Evolutionary conservation across 2,888 invertebrate species (phyloP), one percentile per base, ranked within the genome.

Genomic region (Aphrophora alni): DNA sequence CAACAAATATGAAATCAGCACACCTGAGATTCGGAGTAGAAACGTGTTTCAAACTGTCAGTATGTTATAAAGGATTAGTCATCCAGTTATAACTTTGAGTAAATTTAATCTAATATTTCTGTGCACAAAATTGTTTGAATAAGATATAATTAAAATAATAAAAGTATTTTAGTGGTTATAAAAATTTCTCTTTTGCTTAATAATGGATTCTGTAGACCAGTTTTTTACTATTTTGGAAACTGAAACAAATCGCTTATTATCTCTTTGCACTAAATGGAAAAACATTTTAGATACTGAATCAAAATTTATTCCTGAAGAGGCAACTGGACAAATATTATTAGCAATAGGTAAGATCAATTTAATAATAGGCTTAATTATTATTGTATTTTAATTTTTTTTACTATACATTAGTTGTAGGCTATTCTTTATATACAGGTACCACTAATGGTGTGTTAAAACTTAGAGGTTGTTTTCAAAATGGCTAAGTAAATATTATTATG

Each of bases 251-350:
- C 44, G 44, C 17, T 44, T 44, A 12, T 44, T 44, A 44, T 44
- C 44, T 14, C 44, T 44, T 44, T 77, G 81, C 28, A 74, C 44
- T 27, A 81, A 71, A 74, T 81, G 81, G 81, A 74, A 81, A 73
- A 26, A 73, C 1, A 75, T 81, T 74, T 33, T 81, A 26, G 26
- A 38, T 27, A 59, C 28, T 14, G 44, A 44, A 73, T 21, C 25
- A 4, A 73, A 69, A 44, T 73, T 21, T 21, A 26, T 73, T 21
- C 38, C 69, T 51, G 75, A 78, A 27, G 81, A 81, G 5, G 38
- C 27, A 8, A 68, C 74, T 59, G 81, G 76, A 17, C 69, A 51
- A n/a, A 81, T 81, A 68, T n/a, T 76, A 38, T 4, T 74, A 27
- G 78, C 68, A 38, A 38, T 81, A 74, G 81, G 81, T 81, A 38